Evolutionary conservation across 2,113 vertebrate genomes (phyloP).

Genomic region (Pholis gunnellus): DNA sequence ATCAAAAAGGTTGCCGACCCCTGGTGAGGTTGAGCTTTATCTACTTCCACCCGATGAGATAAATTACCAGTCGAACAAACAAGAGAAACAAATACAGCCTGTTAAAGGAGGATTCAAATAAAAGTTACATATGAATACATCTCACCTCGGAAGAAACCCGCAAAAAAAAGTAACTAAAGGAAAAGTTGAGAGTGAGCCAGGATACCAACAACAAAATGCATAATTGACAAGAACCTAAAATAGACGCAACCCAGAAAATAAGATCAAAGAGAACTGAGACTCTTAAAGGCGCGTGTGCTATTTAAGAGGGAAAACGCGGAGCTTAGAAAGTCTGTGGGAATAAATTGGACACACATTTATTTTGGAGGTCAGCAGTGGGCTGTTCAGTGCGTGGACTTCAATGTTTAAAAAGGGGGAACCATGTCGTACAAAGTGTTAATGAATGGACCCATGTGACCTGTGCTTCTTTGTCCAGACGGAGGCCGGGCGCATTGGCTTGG

Average conservation of each 20-base stretch:
- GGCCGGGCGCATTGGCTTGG: conserved; percentile 96
- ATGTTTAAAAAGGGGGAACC: not conserved
- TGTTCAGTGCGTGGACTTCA: not conserved
- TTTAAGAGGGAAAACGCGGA: conserved; percentile 34
- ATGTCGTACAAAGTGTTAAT: conserved; percentile 9
- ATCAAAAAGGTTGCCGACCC: no score
- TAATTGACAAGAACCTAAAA: conserved; percentile 76
- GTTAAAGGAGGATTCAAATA: conserved; percentile 18
- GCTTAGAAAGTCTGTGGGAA: conserved; percentile 17
- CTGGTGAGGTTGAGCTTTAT: not conserved
- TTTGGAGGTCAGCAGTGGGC: conserved; percentile 13
- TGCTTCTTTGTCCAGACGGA: conserved; percentile 90
- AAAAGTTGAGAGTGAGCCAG: conserved; percentile 40
- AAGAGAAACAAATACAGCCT: conserved; percentile 32
- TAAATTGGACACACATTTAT: not conserved
- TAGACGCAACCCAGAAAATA: conserved; percentile 70
- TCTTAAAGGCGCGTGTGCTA: conserved; percentile 10
- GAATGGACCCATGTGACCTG: conserved; percentile 35
- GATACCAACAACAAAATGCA: conserved; percentile 66
- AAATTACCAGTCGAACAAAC: not conserved
- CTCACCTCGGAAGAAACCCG: conserved; percentile 29
- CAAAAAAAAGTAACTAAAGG: conserved; percentile 30
- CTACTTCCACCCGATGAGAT: not conserved
- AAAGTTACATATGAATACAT: conserved; percentile 32
- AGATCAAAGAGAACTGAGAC: conserved; percentile 58